These are phyloP conservation scores for Coptodon bakossiorum DNA, from an alignment of 2,113 vertebrate species.

Conservation along the genomic window DNA sequence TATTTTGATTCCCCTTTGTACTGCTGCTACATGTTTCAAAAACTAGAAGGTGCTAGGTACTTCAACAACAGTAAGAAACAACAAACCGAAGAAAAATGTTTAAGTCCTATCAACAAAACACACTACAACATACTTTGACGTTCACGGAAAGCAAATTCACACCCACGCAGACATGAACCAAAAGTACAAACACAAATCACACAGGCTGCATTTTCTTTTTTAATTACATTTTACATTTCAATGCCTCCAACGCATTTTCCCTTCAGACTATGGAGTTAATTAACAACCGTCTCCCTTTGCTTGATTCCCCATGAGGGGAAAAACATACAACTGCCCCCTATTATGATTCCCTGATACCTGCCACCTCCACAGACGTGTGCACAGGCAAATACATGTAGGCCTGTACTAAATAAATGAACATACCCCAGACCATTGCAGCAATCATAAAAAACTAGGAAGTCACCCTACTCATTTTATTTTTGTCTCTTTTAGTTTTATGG, in stretches of 20 bases:
- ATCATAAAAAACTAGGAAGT: neutral
- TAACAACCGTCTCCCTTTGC: constrained; percentile 76
- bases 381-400: neutral
- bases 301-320: constrained; percentile 65
- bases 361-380: neutral
- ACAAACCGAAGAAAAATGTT: neutral
- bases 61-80: neutral
- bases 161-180: constrained; percentile 1
- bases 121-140: neutral
- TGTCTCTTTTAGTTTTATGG: neutral
- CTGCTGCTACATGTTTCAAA: neutral
- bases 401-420: neutral
- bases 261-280: constrained; percentile 82
- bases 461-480: neutral
- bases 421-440: neutral
- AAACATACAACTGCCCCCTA: constrained; percentile 59
- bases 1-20: neutral
- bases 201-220: constrained; percentile 75
- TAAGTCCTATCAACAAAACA: neutral
- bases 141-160: neutral
- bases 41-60: neutral
- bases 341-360: constrained; percentile 67
- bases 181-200: constrained; percentile 29
- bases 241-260: constrained; percentile 67
- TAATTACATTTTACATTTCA: constrained; percentile 84